Conservation (phyloP, 2,888 invertebrate genomes). For the Oconnorella tubifera region DNA sequence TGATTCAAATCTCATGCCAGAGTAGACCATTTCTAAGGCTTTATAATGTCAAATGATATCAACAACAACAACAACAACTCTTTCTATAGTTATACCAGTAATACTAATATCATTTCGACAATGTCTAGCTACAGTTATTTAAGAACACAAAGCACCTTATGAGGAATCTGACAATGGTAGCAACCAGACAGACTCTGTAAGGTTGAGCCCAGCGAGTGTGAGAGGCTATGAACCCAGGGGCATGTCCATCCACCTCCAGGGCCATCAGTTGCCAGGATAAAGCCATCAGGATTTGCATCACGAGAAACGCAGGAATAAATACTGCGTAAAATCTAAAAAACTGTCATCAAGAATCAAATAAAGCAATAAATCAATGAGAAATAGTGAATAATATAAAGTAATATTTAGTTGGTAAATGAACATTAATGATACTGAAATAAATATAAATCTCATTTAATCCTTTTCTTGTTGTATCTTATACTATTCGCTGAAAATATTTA, state of each 20-base stretch:
- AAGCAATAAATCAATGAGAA: background rate
- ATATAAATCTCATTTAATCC: background rate
- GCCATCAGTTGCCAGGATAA: constrained; percentile 38
- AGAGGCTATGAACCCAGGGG: constrained; percentile 18
- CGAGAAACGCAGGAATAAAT: constrained; percentile 66
- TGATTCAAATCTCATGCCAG: too few species aligned
- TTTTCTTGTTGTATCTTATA: too few species aligned
- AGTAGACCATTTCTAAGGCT: too few species aligned
- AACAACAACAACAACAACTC: too few species aligned
- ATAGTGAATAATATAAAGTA: background rate
- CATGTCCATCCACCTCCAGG: constrained; percentile 33
- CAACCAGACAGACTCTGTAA: constrained; percentile 32
- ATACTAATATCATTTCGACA: too few species aligned
- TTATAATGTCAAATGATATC: too few species aligned
- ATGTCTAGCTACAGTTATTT: too few species aligned
- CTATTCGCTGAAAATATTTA: too few species aligned
- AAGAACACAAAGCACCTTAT: constrained; percentile 29
- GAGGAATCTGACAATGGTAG: constrained; percentile 29
- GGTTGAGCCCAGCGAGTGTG: constrained; percentile 37
- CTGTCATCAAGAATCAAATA: constrained; percentile 57
- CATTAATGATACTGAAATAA: background rate
- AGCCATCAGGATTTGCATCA: constrained; percentile 42
- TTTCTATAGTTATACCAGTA: too few species aligned
- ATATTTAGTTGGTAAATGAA: background rate
- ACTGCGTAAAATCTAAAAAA: constrained; percentile 67